Evolutionary conservation across 1,140 invertebrate genomes (phyloP).

Genomic region (Drosophila orena): DNA sequence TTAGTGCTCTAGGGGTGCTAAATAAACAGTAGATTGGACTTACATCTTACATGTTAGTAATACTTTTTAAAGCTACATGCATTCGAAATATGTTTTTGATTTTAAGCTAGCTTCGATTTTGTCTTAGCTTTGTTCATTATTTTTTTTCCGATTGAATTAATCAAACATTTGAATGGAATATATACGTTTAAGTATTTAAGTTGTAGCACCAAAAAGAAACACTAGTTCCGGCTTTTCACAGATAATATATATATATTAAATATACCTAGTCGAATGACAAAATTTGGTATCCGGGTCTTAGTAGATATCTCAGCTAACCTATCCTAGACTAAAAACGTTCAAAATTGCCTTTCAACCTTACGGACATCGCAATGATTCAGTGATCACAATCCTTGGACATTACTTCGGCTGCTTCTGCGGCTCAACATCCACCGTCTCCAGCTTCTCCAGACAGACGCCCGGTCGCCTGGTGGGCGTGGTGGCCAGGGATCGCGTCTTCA

Average conservation of each 20-base stretch:
- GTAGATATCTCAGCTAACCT: conserved; percentile 1
- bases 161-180: too few relatives aligned
- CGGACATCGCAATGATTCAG: conserved; percentile 24
- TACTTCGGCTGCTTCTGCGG: conserved; percentile 10
- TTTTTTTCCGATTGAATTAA: not conserved
- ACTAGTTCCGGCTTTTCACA: not conserved
- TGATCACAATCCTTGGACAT: conserved; percentile 1
- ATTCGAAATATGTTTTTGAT: not conserved
- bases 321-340: conserved; percentile 27
- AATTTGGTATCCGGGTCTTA: not conserved
- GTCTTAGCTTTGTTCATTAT: not conserved
- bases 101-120: not conserved
- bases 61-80: conserved; percentile 26
- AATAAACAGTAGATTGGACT: conserved; percentile 12
- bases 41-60: conserved; percentile 41
- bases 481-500: conserved; percentile 50
- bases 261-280: not conserved
- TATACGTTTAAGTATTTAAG: too few relatives aligned
- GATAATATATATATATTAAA: not conserved
- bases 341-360: conserved; percentile 34
- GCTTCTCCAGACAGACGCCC: conserved; percentile 47
- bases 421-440: conserved; percentile 58
- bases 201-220: too few relatives aligned
- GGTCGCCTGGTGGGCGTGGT: conserved; percentile 59
- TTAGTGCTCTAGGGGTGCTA: conserved; percentile 21